Evolutionary conservation across 2,797 vertebrate species (phyloP).

Genomic region (Steatocranus sp.): DNA sequence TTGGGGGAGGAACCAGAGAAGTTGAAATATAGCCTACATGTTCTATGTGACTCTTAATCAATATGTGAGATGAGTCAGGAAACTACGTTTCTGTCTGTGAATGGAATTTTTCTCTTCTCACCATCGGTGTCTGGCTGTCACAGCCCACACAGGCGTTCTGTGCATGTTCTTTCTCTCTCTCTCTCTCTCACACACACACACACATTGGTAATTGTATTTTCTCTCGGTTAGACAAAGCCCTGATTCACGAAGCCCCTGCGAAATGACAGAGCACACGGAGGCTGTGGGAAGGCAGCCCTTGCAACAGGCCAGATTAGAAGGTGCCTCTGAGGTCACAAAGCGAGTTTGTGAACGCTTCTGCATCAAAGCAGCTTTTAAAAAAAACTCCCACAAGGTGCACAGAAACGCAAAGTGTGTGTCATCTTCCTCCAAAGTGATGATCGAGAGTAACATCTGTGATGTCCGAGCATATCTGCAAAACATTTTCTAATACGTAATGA

Average conservation of each 20-base stretch:
- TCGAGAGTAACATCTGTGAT: neutral
- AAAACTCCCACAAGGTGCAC: neutral
- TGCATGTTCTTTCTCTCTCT: neutral
- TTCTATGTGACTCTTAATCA: neutral
- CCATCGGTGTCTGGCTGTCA: neutral
- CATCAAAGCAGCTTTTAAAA: neutral
- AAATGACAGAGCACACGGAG: neutral
- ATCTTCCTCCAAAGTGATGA: neutral
- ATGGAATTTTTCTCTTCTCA: neutral
- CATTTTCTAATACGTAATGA: neutral
- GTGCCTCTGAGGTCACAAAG: conserved; percentile 7
- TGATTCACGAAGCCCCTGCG: neutral
- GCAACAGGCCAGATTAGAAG: conserved; percentile 20
- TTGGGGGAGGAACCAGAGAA: neutral
- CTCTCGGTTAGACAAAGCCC: conserved; percentile 34
- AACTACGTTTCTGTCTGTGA: neutral
- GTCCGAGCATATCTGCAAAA: neutral
- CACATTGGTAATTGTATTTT: conserved; percentile 10
- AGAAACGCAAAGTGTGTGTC: neutral
- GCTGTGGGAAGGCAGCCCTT: conserved; percentile 1
- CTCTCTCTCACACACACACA: fast-evolving
- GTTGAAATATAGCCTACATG: neutral
- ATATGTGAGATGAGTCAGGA: neutral
- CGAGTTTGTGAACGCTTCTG: neutral
- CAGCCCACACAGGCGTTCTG: neutral